These are phyloP conservation scores for Actinernus sp. DNA, from an alignment of 92 coral and sea anemone species.

Conservation along the genomic window DNA sequence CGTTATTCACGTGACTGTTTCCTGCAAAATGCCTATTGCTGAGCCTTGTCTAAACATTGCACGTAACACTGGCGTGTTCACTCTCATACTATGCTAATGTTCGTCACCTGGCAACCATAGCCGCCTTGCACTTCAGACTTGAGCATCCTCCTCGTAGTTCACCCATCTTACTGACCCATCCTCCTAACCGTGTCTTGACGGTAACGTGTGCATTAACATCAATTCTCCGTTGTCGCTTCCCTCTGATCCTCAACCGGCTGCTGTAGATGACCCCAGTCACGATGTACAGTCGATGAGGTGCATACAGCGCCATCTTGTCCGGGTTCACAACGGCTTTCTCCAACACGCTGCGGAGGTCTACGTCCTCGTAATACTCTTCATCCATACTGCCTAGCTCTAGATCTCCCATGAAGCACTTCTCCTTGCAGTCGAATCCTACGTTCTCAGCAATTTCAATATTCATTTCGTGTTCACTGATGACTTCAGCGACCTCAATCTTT, in stretches of 20 bases:
- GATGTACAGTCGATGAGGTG: conserved; percentile 38
- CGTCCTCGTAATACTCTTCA: conserved; percentile 49
- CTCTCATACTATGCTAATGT: no score
- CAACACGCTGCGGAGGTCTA: conserved; percentile 37
- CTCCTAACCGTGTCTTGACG: conserved; percentile 13
- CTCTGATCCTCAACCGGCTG: conserved; percentile 33
- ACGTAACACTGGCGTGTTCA: no score
- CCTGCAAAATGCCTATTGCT: no score
- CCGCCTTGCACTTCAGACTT: conserved; percentile 15
- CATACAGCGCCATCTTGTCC: conserved; percentile 29
- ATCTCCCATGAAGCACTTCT: conserved; percentile 38
- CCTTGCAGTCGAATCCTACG: conserved; percentile 23
- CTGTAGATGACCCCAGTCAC: conserved; percentile 62
- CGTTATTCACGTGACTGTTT: no score
- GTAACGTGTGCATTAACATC: conserved; percentile 15
- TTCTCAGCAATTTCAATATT: conserved; percentile 6
- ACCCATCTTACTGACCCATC: conserved; percentile 21
- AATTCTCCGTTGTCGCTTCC: conserved; percentile 18
- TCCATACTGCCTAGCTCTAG: conserved; percentile 57
- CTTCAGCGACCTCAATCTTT: conserved; percentile 45
- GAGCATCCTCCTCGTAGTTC: conserved; percentile 16
- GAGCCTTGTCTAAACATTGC: no score
- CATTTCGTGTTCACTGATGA: conserved; percentile 12
- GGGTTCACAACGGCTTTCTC: conserved; percentile 29
- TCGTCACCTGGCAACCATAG: conserved; percentile 25